A percentile compares a stretch with the other conserved stretches of the same genome.
phyloP scores from a whole-genome alignment of 2,113 vertebrate genomes.

The Toxotes chatareus region DNA sequence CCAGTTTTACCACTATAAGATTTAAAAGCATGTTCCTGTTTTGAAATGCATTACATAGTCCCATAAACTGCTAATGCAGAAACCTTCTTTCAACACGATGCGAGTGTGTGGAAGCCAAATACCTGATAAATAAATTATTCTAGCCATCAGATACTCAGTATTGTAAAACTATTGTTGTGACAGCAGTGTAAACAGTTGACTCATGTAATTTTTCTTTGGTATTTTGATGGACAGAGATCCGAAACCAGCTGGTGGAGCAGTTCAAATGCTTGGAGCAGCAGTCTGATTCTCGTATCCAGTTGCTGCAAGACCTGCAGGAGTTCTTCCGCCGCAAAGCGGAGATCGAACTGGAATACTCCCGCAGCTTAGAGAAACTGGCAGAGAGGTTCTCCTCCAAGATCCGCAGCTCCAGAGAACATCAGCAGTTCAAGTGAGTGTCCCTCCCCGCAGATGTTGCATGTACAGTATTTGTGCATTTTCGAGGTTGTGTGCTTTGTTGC shows the following conservation, averaged over 20 bases:
- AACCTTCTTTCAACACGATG: neutral
- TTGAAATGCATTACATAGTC: neutral
- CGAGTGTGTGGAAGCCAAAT: neutral
- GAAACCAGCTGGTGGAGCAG: conserved; percentile 97
- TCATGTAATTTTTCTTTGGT: conserved; percentile 35
- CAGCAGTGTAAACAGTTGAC: conserved; percentile 9
- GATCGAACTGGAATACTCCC: conserved; percentile 96
- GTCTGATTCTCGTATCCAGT: conserved; percentile 95
- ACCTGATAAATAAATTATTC: neutral
- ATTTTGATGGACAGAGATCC: conserved; percentile 89
- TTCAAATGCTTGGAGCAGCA: conserved; percentile 99
- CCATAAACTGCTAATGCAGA: neutral
- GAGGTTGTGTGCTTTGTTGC: neutral
- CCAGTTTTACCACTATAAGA: neutral
- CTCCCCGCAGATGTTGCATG: neutral
- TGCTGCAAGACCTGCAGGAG: conserved; percentile 98
- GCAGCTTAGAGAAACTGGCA: conserved; percentile 96
- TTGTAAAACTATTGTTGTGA: neutral
- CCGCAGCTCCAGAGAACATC: conserved; percentile 95
- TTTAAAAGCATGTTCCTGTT: neutral
- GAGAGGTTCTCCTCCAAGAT: conserved; percentile 98
- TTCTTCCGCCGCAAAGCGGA: conserved; percentile 98
- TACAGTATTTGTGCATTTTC: neutral
- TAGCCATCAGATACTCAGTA: no score
- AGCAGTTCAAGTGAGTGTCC: conserved; percentile 94